Base-by-base conservation (phyloP, 2,888 invertebrate species). In the Caenorhabditis wallacei region DNA sequence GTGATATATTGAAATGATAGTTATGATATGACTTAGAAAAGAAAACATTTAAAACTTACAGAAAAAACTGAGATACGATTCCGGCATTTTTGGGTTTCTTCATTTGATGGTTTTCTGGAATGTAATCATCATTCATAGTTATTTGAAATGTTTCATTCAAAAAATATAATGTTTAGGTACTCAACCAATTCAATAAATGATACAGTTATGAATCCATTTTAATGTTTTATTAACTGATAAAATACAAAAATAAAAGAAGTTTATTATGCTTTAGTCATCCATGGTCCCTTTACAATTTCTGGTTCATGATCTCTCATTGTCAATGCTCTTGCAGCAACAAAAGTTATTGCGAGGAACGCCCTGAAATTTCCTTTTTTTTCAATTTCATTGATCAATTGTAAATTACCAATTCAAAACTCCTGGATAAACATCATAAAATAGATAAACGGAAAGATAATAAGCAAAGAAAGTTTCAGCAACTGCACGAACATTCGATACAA, bases 361-460 rank as follows among this genome's bases (percentile, higher is more conserved):
- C 78, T 78, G 79, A 48, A 79, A 37, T 40, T 40, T 10, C 8
- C 11, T 18, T 24, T 35, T 20, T 8, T 30, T 30, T 30, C 8
- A 30, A 30, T 30, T 30, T 10, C 20, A 5, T 5, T 1, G 8
- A 13, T 30, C n/a, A n/a, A n/a, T n/a, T n/a, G 13, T 18, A 11
- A 24, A 43, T 10, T 56, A 63, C 83, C 83, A 87, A 70, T 90
- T 89, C 69, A 85, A 61, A 30, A 87, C 30, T 53, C 84, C 84
- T 5, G 89, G 88, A 11, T 81, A 84, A 16, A 89, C 84, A 64
- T 91, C 91, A 79, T 90, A 90, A 84, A 92, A 91, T 26, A 90
- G 84, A 51, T 89, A 89, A 35, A 90, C 72, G 13, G 89, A 88
- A 10, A 88, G 78, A 48, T 81, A 85, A 61, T 89, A 91, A 11